A percentile compares a stretch with the other conserved stretches of the same genome.
These are phyloP conservation scores for Beris morrisii DNA, from an alignment of 2,888 invertebrate species.

Conservation along the genomic window DNA sequence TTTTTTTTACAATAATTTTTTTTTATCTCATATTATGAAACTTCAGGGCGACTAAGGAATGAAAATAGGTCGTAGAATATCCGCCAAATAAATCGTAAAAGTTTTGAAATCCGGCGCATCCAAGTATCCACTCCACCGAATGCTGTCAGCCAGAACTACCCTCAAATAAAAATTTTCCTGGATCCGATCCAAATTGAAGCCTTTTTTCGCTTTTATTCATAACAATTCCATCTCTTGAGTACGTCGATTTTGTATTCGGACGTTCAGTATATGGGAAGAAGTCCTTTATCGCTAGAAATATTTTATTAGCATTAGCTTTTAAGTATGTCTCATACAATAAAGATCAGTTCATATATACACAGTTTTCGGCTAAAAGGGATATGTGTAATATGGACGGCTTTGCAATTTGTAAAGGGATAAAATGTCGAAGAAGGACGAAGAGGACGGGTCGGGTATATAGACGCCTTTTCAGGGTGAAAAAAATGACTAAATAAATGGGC, in stretches of 20 bases:
- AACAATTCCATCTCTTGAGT: constrained; percentile 14
- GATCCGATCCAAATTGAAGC: constrained; percentile 18
- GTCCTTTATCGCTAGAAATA: constrained; percentile 35
- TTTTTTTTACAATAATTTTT: too few relatives aligned
- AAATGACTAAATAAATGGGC: constrained; percentile 29
- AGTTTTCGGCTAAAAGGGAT: constrained; percentile 23
- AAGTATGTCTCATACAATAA: constrained; percentile 45
- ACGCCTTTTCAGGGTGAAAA: constrained; percentile 11
- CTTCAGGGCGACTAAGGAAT: too few relatives aligned
- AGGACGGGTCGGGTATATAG: constrained; percentile 3
- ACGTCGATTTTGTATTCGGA: constrained; percentile 1
- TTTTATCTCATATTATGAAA: too few relatives aligned
- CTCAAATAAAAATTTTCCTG: constrained; percentile 30
- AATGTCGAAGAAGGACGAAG: constrained; percentile 4
- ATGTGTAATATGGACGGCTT: background rate
- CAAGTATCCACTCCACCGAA: constrained; percentile 22
- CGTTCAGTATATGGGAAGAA: constrained; percentile 35
- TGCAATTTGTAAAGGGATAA: constrained; percentile 13
- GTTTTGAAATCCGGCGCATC: constrained; percentile 10
- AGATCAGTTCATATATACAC: constrained; percentile 40
- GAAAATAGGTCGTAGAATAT: constrained; percentile 26
- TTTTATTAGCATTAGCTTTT: constrained; percentile 45
- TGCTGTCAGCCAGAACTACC: constrained; percentile 20
- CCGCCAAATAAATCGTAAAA: constrained; percentile 11
- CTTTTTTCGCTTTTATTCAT: constrained; percentile 18